Evolutionary conservation across 53 echinoderm and acorn worm species (phyloP).

Genomic region (Holothuria leucospilota): DNA sequence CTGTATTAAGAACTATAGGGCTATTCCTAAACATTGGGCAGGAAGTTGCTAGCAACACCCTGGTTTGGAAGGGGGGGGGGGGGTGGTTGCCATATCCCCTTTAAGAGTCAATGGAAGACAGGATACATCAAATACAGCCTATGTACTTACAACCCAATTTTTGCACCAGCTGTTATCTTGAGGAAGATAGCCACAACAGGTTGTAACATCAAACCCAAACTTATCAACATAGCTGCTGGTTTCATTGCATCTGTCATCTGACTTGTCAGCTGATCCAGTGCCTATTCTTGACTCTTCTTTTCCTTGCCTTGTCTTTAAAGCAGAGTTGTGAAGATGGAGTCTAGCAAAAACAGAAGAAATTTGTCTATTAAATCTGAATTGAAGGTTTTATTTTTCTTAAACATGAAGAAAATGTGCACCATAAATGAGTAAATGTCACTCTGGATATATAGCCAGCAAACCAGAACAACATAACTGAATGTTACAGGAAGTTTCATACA

Average conservation of each 20-base stretch:
- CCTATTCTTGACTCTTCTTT: slow-evolving; percentile 49
- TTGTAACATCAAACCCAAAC: slow-evolving; percentile 87
- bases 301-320: slow-evolving; percentile 44
- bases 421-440: too few species aligned
- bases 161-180: slow-evolving; percentile 81
- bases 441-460: too few species aligned
- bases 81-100: not conserved
- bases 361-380: too few species aligned
- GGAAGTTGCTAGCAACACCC: too few species aligned
- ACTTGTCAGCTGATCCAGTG: slow-evolving; percentile 30
- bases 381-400: too few species aligned
- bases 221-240: slow-evolving; percentile 48
- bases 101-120: not conserved
- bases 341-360: slow-evolving; percentile 49
- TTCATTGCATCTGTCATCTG: not conserved
- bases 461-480: too few species aligned
- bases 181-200: slow-evolving; percentile 93
- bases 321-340: slow-evolving; percentile 81
- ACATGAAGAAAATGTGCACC: too few species aligned
- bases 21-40: too few species aligned
- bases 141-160: slow-evolving; percentile 89
- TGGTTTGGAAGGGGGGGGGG: too few species aligned
- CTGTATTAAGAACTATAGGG: too few species aligned
- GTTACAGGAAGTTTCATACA: too few species aligned
- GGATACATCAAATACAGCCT: too few species aligned